A percentile compares a stretch with the other conserved stretches of the same genome.
phyloP scores from a whole-genome alignment of 1,140 invertebrate species.

The Drosophila mauritiana region DNA sequence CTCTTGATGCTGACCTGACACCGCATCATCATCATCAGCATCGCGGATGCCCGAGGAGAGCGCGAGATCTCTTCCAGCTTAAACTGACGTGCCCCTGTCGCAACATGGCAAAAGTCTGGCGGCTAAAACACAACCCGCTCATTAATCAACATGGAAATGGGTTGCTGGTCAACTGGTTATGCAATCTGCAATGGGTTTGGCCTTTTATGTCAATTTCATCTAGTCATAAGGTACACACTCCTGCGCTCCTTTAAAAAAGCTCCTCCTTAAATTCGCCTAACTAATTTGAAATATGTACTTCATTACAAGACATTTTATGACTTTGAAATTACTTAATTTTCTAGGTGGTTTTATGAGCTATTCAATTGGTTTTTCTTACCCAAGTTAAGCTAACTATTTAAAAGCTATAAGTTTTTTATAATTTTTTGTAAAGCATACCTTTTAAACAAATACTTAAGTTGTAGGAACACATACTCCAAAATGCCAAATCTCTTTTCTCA shows the following conservation, averaged over 20 bases:
- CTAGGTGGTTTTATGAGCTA: too few relatives aligned
- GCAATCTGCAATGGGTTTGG: slow-evolving; percentile 51
- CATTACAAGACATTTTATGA: neutral
- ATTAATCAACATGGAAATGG: slow-evolving; percentile 52
- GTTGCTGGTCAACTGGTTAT: slow-evolving; percentile 52
- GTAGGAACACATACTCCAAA: neutral
- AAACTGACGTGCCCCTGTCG: slow-evolving; percentile 57
- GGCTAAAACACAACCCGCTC: slow-evolving; percentile 55
- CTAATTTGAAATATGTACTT: too few relatives aligned
- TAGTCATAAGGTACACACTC: slow-evolving; percentile 35
- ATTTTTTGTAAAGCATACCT: too few relatives aligned
- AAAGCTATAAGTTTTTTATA: too few relatives aligned
- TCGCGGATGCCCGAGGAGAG: slow-evolving; percentile 29
- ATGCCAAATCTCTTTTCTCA: neutral
- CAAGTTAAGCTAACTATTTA: too few relatives aligned
- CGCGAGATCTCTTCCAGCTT: slow-evolving; percentile 38
- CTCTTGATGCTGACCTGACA: slow-evolving; percentile 51
- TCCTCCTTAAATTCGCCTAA: neutral
- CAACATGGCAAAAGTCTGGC: slow-evolving; percentile 51
- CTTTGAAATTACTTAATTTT: neutral
- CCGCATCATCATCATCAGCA: slow-evolving; percentile 39
- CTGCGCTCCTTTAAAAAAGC: slow-evolving; percentile 14
- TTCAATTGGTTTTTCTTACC: too few relatives aligned
- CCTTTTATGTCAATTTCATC: slow-evolving; percentile 63
- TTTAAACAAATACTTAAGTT: too few relatives aligned